These are phyloP conservation scores for Lysiphlebus fabarum DNA, from an alignment of 1,140 invertebrate genomes.

Conservation along the genomic window DNA sequence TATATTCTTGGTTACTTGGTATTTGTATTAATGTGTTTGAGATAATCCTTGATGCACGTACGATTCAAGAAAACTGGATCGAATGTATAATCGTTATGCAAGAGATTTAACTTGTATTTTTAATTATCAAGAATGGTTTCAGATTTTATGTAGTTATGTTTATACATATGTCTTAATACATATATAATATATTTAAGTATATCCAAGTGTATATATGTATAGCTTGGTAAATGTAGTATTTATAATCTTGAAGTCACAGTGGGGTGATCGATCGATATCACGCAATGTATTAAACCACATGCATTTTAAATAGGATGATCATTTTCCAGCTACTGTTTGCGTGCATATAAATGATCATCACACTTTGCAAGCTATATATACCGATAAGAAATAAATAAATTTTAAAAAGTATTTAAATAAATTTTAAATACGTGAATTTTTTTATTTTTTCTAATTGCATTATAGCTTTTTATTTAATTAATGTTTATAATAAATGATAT, in stretches of 20 bases:
- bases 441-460: neutral
- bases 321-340: constrained; percentile 12
- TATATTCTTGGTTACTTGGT: too few species aligned
- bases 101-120: constrained; percentile 13
- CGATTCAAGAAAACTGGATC: constrained; percentile 13
- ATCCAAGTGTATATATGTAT: neutral
- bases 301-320: neutral
- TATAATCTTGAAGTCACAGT: neutral
- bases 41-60: too few species aligned
- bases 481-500: neutral
- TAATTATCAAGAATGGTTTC: constrained; percentile 13
- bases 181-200: too few species aligned
- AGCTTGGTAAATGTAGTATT: neutral
- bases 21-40: too few species aligned
- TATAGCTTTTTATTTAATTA: neutral
- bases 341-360: constrained; percentile 14
- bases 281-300: constrained; percentile 16
- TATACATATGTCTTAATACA: neutral
- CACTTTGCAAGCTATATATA: neutral
- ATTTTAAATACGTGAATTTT: constrained; percentile 3
- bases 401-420: neutral
- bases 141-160: neutral
- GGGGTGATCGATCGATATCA: constrained; percentile 24
- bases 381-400: too few species aligned
- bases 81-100: constrained; percentile 14